A percentile compares a stretch with the other conserved stretches of the same genome.
These are phyloP conservation scores for Drosophila diplacantha DNA, from an alignment of 2,888 invertebrate genomes.

Conservation along the genomic window DNA sequence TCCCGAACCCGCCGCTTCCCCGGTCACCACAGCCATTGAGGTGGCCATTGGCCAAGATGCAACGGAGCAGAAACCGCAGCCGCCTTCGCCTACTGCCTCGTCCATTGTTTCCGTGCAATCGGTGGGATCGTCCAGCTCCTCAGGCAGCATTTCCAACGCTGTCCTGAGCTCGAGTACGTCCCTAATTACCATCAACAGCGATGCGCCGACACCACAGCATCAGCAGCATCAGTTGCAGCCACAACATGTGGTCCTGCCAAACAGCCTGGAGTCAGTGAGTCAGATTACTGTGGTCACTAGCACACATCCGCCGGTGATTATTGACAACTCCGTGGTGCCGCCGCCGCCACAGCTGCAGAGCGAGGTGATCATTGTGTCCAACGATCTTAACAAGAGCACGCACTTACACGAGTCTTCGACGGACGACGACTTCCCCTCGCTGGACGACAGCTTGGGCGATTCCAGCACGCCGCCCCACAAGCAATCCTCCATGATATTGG, in stretches of 20 bases:
- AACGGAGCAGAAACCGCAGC: conserved; percentile 57
- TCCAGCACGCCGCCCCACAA: conserved; percentile 67
- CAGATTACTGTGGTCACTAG: conserved; percentile 91
- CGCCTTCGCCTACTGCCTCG: conserved; percentile 73
- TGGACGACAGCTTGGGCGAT: conserved; percentile 88
- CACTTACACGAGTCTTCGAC: conserved; percentile 83
- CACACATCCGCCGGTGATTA: conserved; percentile 87
- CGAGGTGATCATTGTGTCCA: conserved; percentile 90
- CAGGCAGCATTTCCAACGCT: conserved; percentile 51
- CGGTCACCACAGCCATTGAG: conserved; percentile 54
- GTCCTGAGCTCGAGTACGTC: conserved; percentile 75
- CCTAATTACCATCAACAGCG: conserved; percentile 76
- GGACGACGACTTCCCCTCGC: conserved; percentile 86
- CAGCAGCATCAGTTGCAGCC: conserved; percentile 52
- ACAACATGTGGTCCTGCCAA: conserved; percentile 80
- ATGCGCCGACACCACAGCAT: conserved; percentile 61
- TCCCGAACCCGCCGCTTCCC: conserved; percentile 32
- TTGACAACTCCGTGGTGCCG: conserved; percentile 79
- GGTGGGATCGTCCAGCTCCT: conserved; percentile 56
- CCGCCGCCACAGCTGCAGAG: conserved; percentile 74
- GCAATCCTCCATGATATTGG: conserved; percentile 75
- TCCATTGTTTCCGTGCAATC: conserved; percentile 71
- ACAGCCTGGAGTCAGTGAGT: conserved; percentile 86
- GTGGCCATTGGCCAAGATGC: conserved; percentile 61
- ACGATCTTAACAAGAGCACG: conserved; percentile 84